Evolutionary conservation across 2,113 vertebrate species (phyloP).

Genomic region (Scatophagus argus): DNA sequence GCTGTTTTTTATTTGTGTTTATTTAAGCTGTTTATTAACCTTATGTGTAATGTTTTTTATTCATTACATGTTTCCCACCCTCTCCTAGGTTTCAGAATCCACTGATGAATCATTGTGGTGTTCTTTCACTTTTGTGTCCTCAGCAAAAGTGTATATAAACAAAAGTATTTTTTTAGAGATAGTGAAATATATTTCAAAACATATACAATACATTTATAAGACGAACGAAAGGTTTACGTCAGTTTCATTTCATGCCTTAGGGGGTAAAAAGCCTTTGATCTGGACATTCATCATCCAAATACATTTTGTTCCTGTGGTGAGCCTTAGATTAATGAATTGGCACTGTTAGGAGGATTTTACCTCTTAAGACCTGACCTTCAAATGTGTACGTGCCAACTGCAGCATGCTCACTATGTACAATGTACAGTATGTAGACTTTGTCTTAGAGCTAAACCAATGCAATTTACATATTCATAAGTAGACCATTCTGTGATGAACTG

Average conservation of each 20-base stretch:
- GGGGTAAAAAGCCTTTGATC: slow-evolving; percentile 65
- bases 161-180: background rate
- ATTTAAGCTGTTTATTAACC: too few species aligned
- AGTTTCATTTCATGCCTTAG: slow-evolving; percentile 60
- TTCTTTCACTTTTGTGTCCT: background rate
- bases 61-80: background rate
- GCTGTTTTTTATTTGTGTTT: too few species aligned
- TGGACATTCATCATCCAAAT: slow-evolving; percentile 75
- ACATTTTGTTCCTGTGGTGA: slow-evolving; percentile 65
- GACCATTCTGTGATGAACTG: background rate
- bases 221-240: slow-evolving; percentile 47
- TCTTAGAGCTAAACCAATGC: slow-evolving; percentile 23
- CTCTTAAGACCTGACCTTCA: slow-evolving; percentile 77
- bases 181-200: slow-evolving; percentile 5
- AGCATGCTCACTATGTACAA: slow-evolving; percentile 42
- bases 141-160: background rate
- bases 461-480: slow-evolving; percentile 28
- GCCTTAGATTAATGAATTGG: slow-evolving; percentile 77
- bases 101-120: background rate
- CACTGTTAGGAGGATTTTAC: slow-evolving; percentile 68
- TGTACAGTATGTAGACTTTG: slow-evolving; percentile 17
- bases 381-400: slow-evolving; percentile 55
- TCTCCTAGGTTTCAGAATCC: background rate
- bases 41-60: background rate
- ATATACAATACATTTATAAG: slow-evolving; percentile 32